A percentile compares a stretch with the other conserved stretches of the same genome.
phyloP scores from a whole-genome alignment of 1,140 invertebrate genomes.

The Manduca sexta region DNA sequence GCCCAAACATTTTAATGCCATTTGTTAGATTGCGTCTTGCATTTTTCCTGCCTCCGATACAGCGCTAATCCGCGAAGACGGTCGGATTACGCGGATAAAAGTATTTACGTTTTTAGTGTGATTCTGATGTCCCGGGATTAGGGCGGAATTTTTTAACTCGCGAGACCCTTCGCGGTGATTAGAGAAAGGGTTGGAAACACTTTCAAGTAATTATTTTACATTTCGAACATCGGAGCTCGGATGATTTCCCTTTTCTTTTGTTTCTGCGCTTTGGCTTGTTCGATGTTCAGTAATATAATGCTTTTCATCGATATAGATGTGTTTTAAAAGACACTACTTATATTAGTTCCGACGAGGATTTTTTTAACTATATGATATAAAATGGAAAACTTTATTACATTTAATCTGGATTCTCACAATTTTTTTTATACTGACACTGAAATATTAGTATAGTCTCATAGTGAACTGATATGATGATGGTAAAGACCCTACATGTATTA shows the following conservation, averaged over 20 bases:
- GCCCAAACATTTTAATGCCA: slow-evolving; percentile 71
- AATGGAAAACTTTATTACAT: too few relatives aligned
- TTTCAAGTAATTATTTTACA: slow-evolving; percentile 61
- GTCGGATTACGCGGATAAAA: slow-evolving; percentile 64
- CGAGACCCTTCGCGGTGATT: slow-evolving; percentile 44
- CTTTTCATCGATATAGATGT: neutral
- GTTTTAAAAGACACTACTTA: neutral
- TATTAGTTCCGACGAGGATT: too few relatives aligned
- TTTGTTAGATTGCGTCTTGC: slow-evolving; percentile 71
- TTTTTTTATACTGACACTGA: too few relatives aligned
- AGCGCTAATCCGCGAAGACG: slow-evolving; percentile 69
- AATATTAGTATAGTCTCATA: too few relatives aligned
- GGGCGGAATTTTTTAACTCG: slow-evolving; percentile 60
- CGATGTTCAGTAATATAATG: neutral
- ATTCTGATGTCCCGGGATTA: slow-evolving; percentile 61
- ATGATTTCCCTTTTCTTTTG: slow-evolving; percentile 18
- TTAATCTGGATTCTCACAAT: too few relatives aligned
- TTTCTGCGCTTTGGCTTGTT: neutral
- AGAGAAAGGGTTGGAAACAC: slow-evolving; percentile 59
- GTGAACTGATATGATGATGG: too few relatives aligned
- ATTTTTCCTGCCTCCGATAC: slow-evolving; percentile 60
- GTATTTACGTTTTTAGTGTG: slow-evolving; percentile 66
- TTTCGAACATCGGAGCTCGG: slow-evolving; percentile 33
- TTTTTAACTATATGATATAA: too few relatives aligned
- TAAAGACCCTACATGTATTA: too few relatives aligned